A percentile compares a stretch with the other conserved stretches of the same genome.
phyloP scores from a whole-genome alignment of 2,888 invertebrate genomes.

The Calameuta idolon region DNA sequence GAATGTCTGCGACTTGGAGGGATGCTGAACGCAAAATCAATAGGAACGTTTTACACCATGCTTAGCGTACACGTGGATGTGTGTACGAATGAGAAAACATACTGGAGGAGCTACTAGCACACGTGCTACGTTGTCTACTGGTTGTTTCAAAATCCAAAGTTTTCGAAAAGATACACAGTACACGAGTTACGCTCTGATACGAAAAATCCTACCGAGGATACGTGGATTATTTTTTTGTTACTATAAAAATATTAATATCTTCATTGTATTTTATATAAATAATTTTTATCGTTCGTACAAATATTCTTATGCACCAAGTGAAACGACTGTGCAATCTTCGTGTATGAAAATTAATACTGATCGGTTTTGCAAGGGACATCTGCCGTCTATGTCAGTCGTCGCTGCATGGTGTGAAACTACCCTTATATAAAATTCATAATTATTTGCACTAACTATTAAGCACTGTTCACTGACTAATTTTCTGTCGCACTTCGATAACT shows the following conservation, averaged over 20 bases:
- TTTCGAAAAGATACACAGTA: not conserved
- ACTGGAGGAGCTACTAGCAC: not conserved
- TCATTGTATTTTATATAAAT: not conserved
- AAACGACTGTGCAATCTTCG: not conserved
- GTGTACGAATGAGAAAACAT: not conserved
- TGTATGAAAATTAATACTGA: not conserved
- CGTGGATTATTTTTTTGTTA: not conserved
- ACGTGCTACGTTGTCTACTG: not conserved
- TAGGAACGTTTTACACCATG: constrained; percentile 39
- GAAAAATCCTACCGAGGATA: not conserved
- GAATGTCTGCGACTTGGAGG: constrained; percentile 24
- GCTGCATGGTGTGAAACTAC: not conserved
- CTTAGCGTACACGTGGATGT: constrained; percentile 34
- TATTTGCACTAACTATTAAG: not conserved
- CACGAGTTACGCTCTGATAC: not conserved
- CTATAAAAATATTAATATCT: not conserved
- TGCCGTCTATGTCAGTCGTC: not conserved
- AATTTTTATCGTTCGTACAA: not conserved
- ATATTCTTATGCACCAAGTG: not conserved
- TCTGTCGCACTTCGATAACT: not conserved
- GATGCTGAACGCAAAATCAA: constrained; percentile 60
- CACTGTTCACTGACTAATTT: not conserved
- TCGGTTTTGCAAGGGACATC: not conserved
- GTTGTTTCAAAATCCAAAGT: not conserved
- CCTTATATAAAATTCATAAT: not conserved